phyloP scores from a whole-genome alignment of 2,113 vertebrate genomes.

The Galbula dea region DNA sequence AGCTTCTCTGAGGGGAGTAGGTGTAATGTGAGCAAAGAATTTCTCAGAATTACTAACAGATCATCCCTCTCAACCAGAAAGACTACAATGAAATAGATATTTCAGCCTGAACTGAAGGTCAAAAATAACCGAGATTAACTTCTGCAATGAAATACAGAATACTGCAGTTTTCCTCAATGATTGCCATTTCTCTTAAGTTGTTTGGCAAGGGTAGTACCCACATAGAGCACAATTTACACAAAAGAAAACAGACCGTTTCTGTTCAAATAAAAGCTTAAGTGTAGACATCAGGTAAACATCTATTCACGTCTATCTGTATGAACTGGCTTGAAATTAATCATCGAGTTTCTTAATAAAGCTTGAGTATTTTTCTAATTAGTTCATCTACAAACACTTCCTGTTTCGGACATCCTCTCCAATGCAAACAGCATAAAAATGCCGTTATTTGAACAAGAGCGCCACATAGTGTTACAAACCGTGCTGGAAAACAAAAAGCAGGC shows the following conservation, averaged over 20 bases:
- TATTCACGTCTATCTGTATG: background rate
- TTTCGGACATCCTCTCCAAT: background rate
- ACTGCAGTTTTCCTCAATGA: background rate
- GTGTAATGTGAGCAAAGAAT: background rate
- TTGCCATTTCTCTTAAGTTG: background rate
- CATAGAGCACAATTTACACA: rapidly evolving
- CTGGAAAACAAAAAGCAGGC: background rate
- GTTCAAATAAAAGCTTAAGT: background rate
- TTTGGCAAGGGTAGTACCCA: background rate
- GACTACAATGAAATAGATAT: too few relatives aligned
- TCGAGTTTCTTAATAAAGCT: background rate
- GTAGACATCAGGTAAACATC: background rate
- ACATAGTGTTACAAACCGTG: background rate
- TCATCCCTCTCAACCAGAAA: too few relatives aligned
- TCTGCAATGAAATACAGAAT: background rate
- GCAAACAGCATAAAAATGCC: background rate
- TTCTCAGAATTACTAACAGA: background rate
- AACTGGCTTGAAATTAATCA: background rate
- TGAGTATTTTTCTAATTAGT: background rate
- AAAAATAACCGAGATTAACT: background rate
- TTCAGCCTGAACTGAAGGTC: background rate
- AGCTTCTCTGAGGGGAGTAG: background rate
- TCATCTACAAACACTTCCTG: background rate
- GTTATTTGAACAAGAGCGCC: constrained; percentile 34
- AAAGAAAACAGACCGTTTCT: background rate